Conservation (phyloP, 2,797 vertebrate genomes). For the Valencia hispanica region DNA sequence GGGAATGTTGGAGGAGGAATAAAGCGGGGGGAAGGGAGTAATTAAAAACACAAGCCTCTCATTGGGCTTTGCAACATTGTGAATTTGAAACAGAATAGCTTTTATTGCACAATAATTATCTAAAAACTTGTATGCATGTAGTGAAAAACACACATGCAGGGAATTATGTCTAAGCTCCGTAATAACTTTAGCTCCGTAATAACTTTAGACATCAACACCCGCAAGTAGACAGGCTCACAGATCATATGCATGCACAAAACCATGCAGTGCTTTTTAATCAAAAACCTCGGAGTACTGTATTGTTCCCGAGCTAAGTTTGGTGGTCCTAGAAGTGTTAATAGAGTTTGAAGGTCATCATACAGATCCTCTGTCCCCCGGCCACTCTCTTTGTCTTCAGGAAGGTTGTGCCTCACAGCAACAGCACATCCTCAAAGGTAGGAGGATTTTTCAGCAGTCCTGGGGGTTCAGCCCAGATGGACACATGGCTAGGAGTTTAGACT, state of each 20-base stretch:
- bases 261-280: slow-evolving; percentile 35
- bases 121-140: slow-evolving; percentile 38
- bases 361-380: slow-evolving; percentile 45
- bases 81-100: slow-evolving; percentile 36
- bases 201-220: slow-evolving; percentile 33
- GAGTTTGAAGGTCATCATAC: slow-evolving; percentile 47
- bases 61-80: slow-evolving; percentile 43
- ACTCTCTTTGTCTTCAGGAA: slow-evolving; percentile 41
- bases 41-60: slow-evolving; percentile 75
- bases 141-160: slow-evolving; percentile 27
- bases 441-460: slow-evolving; percentile 41
- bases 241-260: neutral
- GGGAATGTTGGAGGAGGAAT: slow-evolving; percentile 58
- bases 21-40: slow-evolving; percentile 50
- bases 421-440: slow-evolving; percentile 39
- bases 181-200: slow-evolving; percentile 43
- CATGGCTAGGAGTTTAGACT: slow-evolving; percentile 31
- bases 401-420: slow-evolving; percentile 49
- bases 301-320: slow-evolving; percentile 18
- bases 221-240: neutral
- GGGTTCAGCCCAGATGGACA: slow-evolving; percentile 55
- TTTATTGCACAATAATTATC: slow-evolving; percentile 53
- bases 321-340: slow-evolving; percentile 35
- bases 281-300: slow-evolving; percentile 25
- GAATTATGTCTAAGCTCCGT: slow-evolving; percentile 31